Evolutionary conservation across 2,113 vertebrate species (phyloP).

Genomic region (Oplegnathus fasciatus): DNA sequence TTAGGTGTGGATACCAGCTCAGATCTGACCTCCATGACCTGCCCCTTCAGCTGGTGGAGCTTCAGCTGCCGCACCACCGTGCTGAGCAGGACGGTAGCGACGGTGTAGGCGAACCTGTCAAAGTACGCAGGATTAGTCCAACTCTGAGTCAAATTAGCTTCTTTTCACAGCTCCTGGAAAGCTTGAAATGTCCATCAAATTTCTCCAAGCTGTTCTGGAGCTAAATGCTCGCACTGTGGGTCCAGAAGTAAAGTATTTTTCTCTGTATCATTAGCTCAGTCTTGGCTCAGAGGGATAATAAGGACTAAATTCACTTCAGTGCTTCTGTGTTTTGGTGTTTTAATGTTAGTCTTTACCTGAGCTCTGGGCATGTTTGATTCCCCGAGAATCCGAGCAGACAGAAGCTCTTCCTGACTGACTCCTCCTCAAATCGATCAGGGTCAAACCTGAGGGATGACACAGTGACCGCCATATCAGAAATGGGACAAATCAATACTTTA

Average conservation of each 20-base stretch:
- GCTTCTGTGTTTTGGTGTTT: not conserved
- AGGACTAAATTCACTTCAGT: too few relatives aligned
- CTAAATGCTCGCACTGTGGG: not conserved
- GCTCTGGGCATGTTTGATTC: conserved; percentile 92
- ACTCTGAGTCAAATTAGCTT: not conserved
- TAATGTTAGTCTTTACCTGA: conserved; percentile 84
- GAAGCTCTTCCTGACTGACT: conserved; percentile 88
- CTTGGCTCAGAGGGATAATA: too few relatives aligned
- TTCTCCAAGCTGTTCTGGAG: not conserved
- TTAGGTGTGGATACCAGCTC: conserved; percentile 94
- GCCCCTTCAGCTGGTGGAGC: conserved; percentile 88
- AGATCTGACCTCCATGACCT: conserved; percentile 91
- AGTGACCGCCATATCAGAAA: not conserved
- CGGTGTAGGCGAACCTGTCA: conserved; percentile 92
- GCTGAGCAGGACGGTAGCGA: conserved; percentile 90
- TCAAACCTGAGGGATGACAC: conserved; percentile 87
- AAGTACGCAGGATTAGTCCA: too few relatives aligned
- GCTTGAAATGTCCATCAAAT: not conserved
- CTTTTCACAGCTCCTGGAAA: not conserved
- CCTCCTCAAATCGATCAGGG: conserved; percentile 92
- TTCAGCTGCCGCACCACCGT: conserved; percentile 88
- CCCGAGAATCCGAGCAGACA: conserved; percentile 94
- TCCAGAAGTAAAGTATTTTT: not conserved
- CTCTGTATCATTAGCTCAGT: not conserved
- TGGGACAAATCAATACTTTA: not conserved